Evolutionary conservation across 2,797 vertebrate genomes (phyloP), one percentile per base, ranked within the genome.

Genomic region (Denticeps clupeoides): DNA sequence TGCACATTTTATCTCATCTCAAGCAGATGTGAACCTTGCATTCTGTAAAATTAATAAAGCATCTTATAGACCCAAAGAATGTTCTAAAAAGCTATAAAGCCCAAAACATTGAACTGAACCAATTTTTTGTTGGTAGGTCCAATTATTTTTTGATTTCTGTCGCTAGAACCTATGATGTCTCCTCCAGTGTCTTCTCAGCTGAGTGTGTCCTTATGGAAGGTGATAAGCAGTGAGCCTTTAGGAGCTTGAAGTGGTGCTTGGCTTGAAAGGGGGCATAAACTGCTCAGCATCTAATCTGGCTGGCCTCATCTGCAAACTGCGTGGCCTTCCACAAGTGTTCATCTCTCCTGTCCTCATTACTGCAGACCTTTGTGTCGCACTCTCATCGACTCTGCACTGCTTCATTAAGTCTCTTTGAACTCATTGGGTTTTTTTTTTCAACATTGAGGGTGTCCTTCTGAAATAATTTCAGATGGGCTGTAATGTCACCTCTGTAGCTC

Each of bases 371-470:
- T 53, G 59, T 68, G 49, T 41, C 16, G 28, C 3, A 16, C 41
- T 55, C 51, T 51, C 29, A 28, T 52, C 48, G 59, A 40, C 33
- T 27, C 25, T 50, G 45, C 27, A 38, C 27, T n/a, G 27, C 45
- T 47, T 64, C 52, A 60, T 26, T 42, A 37, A 38, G 29, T 27
- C 26, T 40, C 51, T 62, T 62, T 68, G 54, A 64, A 55, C 51
- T 15, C 10, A 3, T 16, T 26, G 49, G n/a, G n/a, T n/a, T n/a
- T n/a, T n/a, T n/a, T n/a, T 55, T 55, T 47, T 48, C 41, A 50
- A 40, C 21, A 2, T 40, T 38, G 44, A 40, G 45, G 45, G 44
- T 25, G 40, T 56, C 47, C 24, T n/a, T n/a, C n/a, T n/a, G n/a
- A n/a, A n/a, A n/a, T n/a, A n/a, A n/a, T n/a, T n/a, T n/a, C n/a